These are phyloP conservation scores for Pholis gunnellus DNA, from an alignment of 2,113 vertebrate genomes.

Conservation along the genomic window DNA sequence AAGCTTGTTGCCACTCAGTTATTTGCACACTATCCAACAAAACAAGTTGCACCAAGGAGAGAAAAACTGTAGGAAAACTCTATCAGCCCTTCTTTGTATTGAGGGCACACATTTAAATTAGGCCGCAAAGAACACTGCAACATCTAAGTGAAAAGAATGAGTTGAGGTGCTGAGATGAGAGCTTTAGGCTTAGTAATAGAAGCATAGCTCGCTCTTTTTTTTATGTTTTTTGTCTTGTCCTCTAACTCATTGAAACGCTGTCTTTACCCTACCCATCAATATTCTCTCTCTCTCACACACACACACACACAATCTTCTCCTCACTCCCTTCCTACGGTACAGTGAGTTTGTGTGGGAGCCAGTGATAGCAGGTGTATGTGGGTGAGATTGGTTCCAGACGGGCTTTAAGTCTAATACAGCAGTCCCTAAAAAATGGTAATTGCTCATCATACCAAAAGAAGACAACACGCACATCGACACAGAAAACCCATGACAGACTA, in stretches of 20 bases:
- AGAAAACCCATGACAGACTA: background rate
- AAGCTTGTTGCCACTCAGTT: background rate
- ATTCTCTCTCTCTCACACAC: background rate
- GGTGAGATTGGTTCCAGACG: constrained; percentile 17
- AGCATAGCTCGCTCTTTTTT: constrained; percentile 1
- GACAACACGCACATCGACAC: background rate
- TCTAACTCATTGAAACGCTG: background rate
- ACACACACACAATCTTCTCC: constrained; percentile 7
- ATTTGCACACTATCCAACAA: constrained; percentile 1
- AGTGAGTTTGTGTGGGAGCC: constrained; percentile 10
- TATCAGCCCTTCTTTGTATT: constrained; percentile 15
- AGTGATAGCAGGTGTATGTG: background rate
- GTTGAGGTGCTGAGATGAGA: background rate
- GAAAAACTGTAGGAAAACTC: background rate
- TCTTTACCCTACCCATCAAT: background rate
- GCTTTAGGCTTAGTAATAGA: background rate
- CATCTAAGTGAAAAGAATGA: constrained; percentile 17
- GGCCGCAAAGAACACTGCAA: constrained; percentile 15
- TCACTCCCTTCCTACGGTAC: constrained; percentile 14
- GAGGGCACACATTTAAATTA: constrained; percentile 28
- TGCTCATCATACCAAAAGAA: background rate
- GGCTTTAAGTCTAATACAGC: background rate
- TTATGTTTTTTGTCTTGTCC: constrained; percentile 15
- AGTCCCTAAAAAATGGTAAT: background rate
- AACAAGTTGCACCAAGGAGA: constrained; percentile 1